Evolutionary conservation across 2,888 invertebrate species (phyloP), one percentile per base, ranked within the genome.

Genomic region (Aphidoletes aphidimyza): DNA sequence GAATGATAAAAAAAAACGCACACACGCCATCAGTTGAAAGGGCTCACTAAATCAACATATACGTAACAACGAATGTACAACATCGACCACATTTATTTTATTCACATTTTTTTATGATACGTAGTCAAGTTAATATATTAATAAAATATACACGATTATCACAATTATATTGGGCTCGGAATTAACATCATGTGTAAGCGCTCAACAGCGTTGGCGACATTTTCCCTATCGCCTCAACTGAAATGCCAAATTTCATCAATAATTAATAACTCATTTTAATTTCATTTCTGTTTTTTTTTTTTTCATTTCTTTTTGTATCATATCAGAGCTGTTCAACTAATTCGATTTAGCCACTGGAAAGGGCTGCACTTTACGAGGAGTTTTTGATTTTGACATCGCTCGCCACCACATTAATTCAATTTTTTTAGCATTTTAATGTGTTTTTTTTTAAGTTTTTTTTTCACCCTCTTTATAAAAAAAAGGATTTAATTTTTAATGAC

Each of bases 191-290:
- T 3, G n/a, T 69, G n/a, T 34, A 30, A 30, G 30, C 69, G 1
- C 34, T 30, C 69, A 69, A 69, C 69, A 30, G 69, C 30, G 30
- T 30, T 30, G n/a, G n/a, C n/a, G n/a, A n/a, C n/a, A n/a, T 6
- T 69, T 69, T 69, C 69, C 69, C 69, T 30, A 69, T 69, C 69
- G 34, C 34, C 42, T 42, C 8, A 14, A 26, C 26, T 54, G 22
- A 69, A 69, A 54, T 69, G 69, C 69, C 34, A 69, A 69, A 11
- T 30, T 69, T 34, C n/a, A 69, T 69, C 69, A 69, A 69, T 69
- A 69, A 19, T 69, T 69, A 30, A 69, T 69, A 34, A 30, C 69
- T 30, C 69, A 69, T 69, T 69, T 69, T 69, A 30, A 69, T 69
- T 69, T 30, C 34, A 2, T 30, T 69, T 69, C 17, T 30, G n/a